Evolutionary conservation across 2,888 invertebrate genomes (phyloP).

Genomic region (Lycia hirtaria): DNA sequence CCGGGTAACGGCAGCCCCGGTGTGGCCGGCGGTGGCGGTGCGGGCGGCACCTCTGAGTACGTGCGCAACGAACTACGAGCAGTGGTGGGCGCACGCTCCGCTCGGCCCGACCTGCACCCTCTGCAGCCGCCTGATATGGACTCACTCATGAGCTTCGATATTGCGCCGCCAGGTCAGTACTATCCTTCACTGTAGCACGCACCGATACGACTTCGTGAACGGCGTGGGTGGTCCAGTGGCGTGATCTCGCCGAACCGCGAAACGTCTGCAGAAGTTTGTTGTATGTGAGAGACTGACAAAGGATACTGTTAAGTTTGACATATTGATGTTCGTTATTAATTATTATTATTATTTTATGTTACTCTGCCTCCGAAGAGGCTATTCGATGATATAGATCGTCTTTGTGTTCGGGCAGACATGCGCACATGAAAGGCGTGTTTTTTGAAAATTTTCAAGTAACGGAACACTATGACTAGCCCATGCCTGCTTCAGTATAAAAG

Average conservation of each 20-base stretch:
- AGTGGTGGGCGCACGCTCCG: slow-evolving; percentile 93
- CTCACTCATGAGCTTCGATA: slow-evolving; percentile 89
- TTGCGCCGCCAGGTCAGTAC: slow-evolving; percentile 86
- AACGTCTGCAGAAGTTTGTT: background rate
- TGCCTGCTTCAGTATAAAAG: background rate
- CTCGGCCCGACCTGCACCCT: slow-evolving; percentile 80
- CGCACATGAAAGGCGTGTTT: background rate
- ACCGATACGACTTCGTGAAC: background rate
- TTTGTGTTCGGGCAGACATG: background rate
- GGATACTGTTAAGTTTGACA: background rate
- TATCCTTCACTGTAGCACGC: background rate
- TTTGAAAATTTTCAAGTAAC: background rate
- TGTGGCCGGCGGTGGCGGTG: slow-evolving; percentile 49
- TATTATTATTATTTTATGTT: too few species aligned
- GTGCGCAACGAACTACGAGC: slow-evolving; percentile 96
- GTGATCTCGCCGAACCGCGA: background rate
- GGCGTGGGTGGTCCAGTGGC: too few species aligned
- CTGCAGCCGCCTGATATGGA: slow-evolving; percentile 88
- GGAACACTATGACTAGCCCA: background rate
- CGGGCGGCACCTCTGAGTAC: slow-evolving; percentile 92
- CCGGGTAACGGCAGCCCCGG: slow-evolving; percentile 56
- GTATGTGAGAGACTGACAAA: background rate
- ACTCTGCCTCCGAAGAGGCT: background rate
- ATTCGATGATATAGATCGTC: background rate
- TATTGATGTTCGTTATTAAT: background rate